These are phyloP conservation scores for Triplophysa dalaica DNA, from an alignment of 2,113 vertebrate species.

Conservation along the genomic window DNA sequence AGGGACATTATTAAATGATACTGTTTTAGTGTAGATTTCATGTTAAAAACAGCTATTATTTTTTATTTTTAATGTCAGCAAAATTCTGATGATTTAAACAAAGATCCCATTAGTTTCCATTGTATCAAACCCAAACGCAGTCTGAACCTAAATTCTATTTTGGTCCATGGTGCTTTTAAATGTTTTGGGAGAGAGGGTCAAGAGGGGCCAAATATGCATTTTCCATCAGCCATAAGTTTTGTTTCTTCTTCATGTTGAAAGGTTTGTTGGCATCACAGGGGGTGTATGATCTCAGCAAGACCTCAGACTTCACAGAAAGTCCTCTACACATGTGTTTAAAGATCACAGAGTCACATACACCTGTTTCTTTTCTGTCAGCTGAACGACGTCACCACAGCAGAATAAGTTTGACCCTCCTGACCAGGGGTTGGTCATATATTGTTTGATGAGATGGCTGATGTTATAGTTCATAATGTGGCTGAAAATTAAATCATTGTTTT, in stretches of 20 bases:
- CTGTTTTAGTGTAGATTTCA: too few species aligned
- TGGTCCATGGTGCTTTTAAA: background rate
- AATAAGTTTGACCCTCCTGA: slow-evolving; percentile 10
- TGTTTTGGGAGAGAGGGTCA: slow-evolving; percentile 1
- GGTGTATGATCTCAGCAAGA: slow-evolving; percentile 41
- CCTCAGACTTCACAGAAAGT: slow-evolving; percentile 19
- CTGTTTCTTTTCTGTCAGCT: slow-evolving; percentile 23
- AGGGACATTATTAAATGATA: too few species aligned
- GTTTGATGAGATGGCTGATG: background rate
- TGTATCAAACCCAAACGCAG: background rate
- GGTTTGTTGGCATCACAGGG: slow-evolving; percentile 12
- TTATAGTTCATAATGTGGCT: background rate
- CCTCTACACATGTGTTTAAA: slow-evolving; percentile 34
- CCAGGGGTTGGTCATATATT: background rate
- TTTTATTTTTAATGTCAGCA: too few species aligned
- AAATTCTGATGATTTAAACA: too few species aligned
- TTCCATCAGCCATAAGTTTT: slow-evolving; percentile 21
- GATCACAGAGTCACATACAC: slow-evolving; percentile 50
- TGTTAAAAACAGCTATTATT: too few species aligned
- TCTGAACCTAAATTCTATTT: background rate
- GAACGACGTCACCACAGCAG: slow-evolving; percentile 44
- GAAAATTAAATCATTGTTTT: too few species aligned
- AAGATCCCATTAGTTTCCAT: background rate
- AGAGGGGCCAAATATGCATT: slow-evolving; percentile 15
- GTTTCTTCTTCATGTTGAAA: slow-evolving; percentile 27